Evolutionary conservation across 1,140 invertebrate species (phyloP).

Genomic region (Lamellibrachia luymesi): DNA sequence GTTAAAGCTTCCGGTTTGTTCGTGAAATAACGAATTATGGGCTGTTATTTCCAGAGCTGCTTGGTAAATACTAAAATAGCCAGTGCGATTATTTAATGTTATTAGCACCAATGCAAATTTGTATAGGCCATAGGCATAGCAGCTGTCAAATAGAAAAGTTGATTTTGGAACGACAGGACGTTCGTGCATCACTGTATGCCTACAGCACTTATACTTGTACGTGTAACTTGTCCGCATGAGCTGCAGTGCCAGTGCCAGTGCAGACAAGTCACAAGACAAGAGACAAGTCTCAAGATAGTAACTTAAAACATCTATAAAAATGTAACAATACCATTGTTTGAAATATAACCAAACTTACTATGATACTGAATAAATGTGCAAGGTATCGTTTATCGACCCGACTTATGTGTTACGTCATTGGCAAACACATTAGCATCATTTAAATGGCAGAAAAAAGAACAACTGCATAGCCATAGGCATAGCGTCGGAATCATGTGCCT

Average conservation of each 20-base stretch:
- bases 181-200: too few relatives aligned
- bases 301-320: not conserved
- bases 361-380: not conserved
- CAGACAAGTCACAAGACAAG: not conserved
- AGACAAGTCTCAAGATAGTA: not conserved
- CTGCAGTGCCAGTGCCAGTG: not conserved
- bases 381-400: not conserved
- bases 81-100: too few relatives aligned
- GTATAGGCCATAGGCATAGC: too few relatives aligned
- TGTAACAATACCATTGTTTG: not conserved
- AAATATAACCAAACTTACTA: not conserved
- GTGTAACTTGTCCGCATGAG: too few relatives aligned
- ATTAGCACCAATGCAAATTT: too few relatives aligned
- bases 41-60: too few relatives aligned
- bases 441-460: not conserved
- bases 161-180: too few relatives aligned
- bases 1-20: too few relatives aligned
- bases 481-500: not conserved
- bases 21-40: too few relatives aligned
- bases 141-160: too few relatives aligned
- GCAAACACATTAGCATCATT: not conserved
- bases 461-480: not conserved
- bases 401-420: not conserved
- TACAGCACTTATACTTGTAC: too few relatives aligned
- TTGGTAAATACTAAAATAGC: too few relatives aligned